Evolutionary conservation across 2,113 vertebrate genomes (phyloP).

Genomic region (Prunella fulvescens): DNA sequence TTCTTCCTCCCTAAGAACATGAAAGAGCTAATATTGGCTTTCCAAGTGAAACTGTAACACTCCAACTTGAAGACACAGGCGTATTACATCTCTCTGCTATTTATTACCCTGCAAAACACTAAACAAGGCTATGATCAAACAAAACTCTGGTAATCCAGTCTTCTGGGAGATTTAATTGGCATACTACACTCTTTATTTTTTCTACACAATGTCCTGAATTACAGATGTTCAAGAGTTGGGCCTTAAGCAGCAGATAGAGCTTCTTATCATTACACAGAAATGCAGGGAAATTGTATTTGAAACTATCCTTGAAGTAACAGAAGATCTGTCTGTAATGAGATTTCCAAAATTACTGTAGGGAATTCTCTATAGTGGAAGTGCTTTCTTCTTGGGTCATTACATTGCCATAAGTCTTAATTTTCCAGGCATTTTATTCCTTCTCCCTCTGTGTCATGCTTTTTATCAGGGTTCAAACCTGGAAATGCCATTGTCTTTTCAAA

Average conservation of each 20-base stretch:
- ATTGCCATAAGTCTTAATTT: constrained; percentile 66
- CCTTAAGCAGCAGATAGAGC: background rate
- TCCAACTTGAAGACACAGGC: constrained; percentile 22
- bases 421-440: constrained; percentile 62
- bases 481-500: constrained; percentile 33
- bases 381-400: constrained; percentile 66
- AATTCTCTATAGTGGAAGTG: constrained; percentile 59
- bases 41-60: constrained; percentile 24
- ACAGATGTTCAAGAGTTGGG: background rate
- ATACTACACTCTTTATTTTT: constrained; percentile 5
- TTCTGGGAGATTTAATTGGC: constrained; percentile 52
- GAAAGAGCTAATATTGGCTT: constrained; percentile 4
- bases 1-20: background rate
- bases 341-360: constrained; percentile 64
- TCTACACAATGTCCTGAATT: background rate
- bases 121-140: constrained; percentile 44
- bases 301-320: constrained; percentile 58
- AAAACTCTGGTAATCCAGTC: constrained; percentile 28
- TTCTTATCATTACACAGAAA: constrained; percentile 44
- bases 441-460: constrained; percentile 49
- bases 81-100: constrained; percentile 14
- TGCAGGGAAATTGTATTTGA: constrained; percentile 38
- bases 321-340: constrained; percentile 59
- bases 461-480: constrained; percentile 43
- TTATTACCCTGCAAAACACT: constrained; percentile 48